Conservation (phyloP, 2,797 vertebrate genomes). For the Masticophis lateralis region DNA sequence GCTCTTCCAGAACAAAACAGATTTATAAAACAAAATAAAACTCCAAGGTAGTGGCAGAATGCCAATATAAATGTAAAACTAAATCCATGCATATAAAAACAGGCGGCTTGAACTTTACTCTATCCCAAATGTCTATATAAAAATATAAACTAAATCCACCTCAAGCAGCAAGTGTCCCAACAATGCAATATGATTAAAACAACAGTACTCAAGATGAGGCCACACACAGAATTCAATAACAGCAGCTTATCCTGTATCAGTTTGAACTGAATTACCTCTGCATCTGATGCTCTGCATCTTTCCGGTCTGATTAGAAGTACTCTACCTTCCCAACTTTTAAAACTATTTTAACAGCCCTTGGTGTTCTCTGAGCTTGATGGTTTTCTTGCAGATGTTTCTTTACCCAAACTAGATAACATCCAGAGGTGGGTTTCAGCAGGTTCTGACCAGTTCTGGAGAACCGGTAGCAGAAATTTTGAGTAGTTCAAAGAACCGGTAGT, state of each 20-base stretch:
- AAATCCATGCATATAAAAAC: not conserved
- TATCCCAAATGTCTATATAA: not conserved
- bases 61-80: not conserved
- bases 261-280: not conserved
- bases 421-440: too few species aligned
- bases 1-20: not conserved
- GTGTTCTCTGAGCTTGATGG: not conserved
- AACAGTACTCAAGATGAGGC: not conserved
- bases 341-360: not conserved
- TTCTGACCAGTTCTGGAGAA: too few species aligned
- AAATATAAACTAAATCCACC: not conserved
- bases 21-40: not conserved
- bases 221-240: not conserved
- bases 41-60: not conserved
- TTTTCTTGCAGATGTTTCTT: not conserved
- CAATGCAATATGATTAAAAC: not conserved
- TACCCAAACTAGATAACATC: not conserved
- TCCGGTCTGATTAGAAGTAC: not conserved
- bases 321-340: not conserved
- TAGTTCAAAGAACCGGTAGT: too few species aligned
- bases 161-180: not conserved
- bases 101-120: not conserved
- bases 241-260: not conserved
- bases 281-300: not conserved
- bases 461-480: too few species aligned